Conservation (phyloP, 2,113 vertebrate species). For the Talpa occidentalis region DNA sequence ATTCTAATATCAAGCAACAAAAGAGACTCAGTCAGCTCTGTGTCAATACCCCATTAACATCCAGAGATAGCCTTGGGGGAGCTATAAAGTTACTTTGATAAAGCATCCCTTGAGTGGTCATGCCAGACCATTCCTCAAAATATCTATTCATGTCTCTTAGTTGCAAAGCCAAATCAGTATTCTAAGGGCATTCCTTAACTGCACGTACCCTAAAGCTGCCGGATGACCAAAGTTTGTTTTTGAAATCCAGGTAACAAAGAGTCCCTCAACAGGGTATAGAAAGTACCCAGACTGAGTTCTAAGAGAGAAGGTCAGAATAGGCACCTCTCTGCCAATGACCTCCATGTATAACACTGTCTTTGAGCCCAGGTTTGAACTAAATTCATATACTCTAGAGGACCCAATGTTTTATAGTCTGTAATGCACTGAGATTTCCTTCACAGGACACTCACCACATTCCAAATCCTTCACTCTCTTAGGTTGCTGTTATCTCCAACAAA, state of each 20-base stretch:
- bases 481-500: background rate
- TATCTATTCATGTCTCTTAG: constrained; percentile 13
- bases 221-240: background rate
- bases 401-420: background rate
- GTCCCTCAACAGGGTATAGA: background rate
- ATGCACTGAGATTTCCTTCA: background rate
- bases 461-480: background rate
- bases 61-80: background rate
- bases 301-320: background rate
- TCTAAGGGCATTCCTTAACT: background rate
- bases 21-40: background rate
- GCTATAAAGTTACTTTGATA: constrained; percentile 42
- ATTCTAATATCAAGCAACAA: background rate
- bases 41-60: constrained; percentile 32
- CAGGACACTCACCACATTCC: background rate
- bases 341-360: background rate
- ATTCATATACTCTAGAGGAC: background rate
- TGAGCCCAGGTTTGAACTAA: background rate
- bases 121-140: background rate
- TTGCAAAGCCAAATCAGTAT: constrained; percentile 41
- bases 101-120: background rate
- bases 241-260: background rate
- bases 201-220: background rate
- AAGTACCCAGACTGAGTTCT: background rate
- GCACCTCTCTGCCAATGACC: background rate